Base-by-base conservation (phyloP, 1,140 invertebrate genomes). In the Scaptomyza pallida region DNA sequence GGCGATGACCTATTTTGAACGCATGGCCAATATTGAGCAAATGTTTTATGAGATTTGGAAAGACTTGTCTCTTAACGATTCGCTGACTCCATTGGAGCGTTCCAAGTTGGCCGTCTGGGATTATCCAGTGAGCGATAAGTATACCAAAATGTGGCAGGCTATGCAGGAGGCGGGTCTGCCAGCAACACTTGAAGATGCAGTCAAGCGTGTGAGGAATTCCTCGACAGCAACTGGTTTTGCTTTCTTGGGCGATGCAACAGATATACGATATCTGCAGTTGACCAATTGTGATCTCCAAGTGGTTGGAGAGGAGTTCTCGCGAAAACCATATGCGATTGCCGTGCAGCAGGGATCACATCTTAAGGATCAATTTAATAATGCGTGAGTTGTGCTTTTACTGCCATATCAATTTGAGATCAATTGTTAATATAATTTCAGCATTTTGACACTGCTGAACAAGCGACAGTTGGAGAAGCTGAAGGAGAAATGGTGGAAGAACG, bases 1-100 rank as follows among this genome's bases (percentile, higher is more conserved):
- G 0, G 96, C 97, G 0, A 96, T 97, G 93, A 96, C 95, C 0
- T 99, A 99, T 91, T 99, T 99, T 90, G 93, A 98, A 82, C 93
- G 98, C 50, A 99, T 99, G 98, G 96, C 98, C 3, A 94, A 98
- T 73, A 99, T 99, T 70, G 98, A 99, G 92, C 94, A 95, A 55
- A 94, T 94, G 74, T 99, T 99, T 92, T 99, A 99, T 90, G 96
- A 98, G 78, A 98, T 99, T 73, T 99, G 98, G 98, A 99, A 99
- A 90, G 96, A 98, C 68, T 98, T 99, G 95, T 98, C 97, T 30
- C 92, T 99, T 8, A 98, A 99, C 81, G 98, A 99, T 90, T 97
- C 96, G 57, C 91, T 99, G 13, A 95, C 94, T 9, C 96, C 97
- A 37, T 94, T 97, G 0, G 97, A 99, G 89, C 92, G 98, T 48